Conservation (phyloP, 1,140 invertebrate species). For the Penaeus vannamei region DNA sequence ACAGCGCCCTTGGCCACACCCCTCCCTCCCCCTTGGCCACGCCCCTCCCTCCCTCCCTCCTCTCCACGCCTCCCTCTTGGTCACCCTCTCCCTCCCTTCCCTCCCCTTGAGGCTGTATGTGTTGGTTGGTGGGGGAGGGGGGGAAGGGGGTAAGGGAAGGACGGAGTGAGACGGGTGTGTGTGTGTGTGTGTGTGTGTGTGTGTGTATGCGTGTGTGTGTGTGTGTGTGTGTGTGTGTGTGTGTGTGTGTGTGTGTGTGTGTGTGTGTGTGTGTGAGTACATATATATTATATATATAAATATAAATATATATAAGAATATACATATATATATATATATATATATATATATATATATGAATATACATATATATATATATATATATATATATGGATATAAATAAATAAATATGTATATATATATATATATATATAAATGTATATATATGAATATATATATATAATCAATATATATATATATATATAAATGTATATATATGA, state of each 20-base stretch:
- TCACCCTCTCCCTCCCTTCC: too few relatives aligned
- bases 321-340: constrained; percentile 5
- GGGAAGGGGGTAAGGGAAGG: background rate
- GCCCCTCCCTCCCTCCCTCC: too few relatives aligned
- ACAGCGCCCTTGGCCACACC: too few relatives aligned
- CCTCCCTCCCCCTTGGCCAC: too few relatives aligned
- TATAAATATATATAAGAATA: background rate
- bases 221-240: background rate
- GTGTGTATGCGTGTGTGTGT: background rate
- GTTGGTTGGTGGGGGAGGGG: background rate
- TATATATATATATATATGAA: constrained; percentile 4
- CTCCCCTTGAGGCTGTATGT: too few relatives aligned
- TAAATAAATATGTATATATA: background rate
- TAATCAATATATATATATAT: too few relatives aligned
- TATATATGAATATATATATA: background rate
- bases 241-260: background rate
- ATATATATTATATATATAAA: background rate
- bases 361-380: background rate
- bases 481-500: background rate
- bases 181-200: background rate
- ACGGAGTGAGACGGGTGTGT: background rate
- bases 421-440: background rate
- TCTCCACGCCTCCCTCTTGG: too few relatives aligned
- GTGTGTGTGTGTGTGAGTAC: constrained; percentile 13
- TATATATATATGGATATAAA: background rate